Percentiles rank a stretch among this genome's conserved stretches.
Evolutionary conservation across 2,888 invertebrate species (phyloP).

Genomic region (Seladonia tumulorum): DNA sequence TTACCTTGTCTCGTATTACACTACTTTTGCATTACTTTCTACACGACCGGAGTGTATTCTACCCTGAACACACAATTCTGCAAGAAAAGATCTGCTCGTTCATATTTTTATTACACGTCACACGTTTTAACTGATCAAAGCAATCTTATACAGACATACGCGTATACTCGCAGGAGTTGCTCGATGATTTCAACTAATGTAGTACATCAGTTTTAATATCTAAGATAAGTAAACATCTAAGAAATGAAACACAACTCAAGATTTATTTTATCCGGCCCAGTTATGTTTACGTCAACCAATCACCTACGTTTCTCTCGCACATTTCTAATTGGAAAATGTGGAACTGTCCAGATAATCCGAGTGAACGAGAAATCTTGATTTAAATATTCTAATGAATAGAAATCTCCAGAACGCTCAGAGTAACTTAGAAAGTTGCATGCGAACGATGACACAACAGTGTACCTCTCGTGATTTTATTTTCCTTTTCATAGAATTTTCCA

Average conservation of each 20-base stretch:
- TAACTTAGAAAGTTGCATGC: conserved; percentile 15
- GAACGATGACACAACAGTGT: conserved; percentile 4
- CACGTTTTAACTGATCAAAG: not conserved
- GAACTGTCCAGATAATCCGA: not conserved
- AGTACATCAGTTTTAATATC: too few species aligned
- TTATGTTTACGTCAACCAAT: not conserved
- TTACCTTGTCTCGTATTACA: not conserved
- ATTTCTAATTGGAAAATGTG: not conserved
- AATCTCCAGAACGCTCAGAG: not conserved
- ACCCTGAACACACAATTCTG: not conserved
- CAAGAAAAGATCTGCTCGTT: not conserved
- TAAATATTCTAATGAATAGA: not conserved
- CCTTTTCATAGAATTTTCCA: not conserved
- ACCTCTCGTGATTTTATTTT: not conserved
- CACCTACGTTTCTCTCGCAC: not conserved
- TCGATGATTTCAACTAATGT: too few species aligned
- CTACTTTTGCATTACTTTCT: not conserved
- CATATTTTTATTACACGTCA: not conserved
- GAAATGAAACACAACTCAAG: not conserved
- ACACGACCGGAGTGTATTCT: not conserved
- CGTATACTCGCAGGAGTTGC: too few species aligned
- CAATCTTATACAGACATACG: too few species aligned
- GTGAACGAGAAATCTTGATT: not conserved
- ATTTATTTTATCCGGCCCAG: not conserved
- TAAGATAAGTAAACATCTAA: too few species aligned